Evolutionary conservation across 2,888 invertebrate genomes (phyloP).

Genomic region (Watsonalla binaria): DNA sequence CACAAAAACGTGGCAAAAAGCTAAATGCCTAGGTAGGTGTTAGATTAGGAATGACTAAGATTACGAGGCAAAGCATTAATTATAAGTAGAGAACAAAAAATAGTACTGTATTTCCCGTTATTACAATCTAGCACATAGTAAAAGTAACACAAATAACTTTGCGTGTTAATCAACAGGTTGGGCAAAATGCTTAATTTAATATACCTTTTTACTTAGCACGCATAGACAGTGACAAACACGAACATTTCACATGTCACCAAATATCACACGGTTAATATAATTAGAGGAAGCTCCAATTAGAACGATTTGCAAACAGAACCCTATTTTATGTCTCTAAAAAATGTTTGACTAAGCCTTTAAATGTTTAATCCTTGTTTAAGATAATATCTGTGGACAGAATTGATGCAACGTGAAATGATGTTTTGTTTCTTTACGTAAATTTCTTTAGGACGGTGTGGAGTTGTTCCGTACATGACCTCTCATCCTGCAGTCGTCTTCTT

Average conservation of each 20-base stretch:
- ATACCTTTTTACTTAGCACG: slow-evolving; percentile 31
- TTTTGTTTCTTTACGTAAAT: too few species aligned
- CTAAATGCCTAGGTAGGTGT: too few species aligned
- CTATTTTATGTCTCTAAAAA: background rate
- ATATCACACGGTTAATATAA: slow-evolving; percentile 17
- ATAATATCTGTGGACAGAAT: too few species aligned
- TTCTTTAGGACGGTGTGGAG: too few species aligned
- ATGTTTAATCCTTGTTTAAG: background rate
- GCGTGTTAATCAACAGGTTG: slow-evolving; percentile 25
- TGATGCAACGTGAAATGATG: too few species aligned
- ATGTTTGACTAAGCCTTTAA: background rate
- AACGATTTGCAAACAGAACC: background rate
- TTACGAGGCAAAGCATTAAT: too few species aligned
- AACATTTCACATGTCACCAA: slow-evolving; percentile 33
- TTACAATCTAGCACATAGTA: too few species aligned
- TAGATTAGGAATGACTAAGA: too few species aligned
- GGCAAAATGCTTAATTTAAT: slow-evolving; percentile 13
- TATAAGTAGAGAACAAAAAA: background rate
- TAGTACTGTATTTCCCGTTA: background rate
- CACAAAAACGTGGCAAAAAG: too few species aligned
- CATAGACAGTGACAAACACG: slow-evolving; percentile 30
- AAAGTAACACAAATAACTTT: slow-evolving; percentile 11
- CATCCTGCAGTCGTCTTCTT: too few species aligned
- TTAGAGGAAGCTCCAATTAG: slow-evolving; percentile 15
- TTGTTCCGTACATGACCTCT: too few species aligned